Evolutionary conservation across 2,113 vertebrate species (phyloP).

Genomic region (Pomatostomus ruficeps): DNA sequence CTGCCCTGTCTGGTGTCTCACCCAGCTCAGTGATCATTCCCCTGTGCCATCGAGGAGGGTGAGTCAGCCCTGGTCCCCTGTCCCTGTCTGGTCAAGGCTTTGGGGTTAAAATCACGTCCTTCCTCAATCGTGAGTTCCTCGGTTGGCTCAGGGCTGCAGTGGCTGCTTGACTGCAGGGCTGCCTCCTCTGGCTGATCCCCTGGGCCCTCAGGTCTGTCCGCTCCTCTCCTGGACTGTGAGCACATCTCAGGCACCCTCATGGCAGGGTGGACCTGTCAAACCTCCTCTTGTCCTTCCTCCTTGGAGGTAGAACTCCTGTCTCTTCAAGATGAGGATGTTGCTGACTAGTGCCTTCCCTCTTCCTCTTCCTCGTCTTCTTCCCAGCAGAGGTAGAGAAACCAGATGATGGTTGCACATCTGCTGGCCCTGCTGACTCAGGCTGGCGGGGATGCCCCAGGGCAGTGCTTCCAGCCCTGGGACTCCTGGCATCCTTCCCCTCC

Average conservation of each 20-base stretch:
- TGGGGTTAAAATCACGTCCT: neutral
- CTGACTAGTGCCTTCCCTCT: neutral
- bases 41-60: accelerated
- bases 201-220: neutral
- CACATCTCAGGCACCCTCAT: neutral
- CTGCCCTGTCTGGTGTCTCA: neutral
- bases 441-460: neutral
- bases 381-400: neutral
- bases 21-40: neutral
- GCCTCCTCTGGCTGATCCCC: neutral
- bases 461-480: neutral
- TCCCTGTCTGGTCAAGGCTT: neutral
- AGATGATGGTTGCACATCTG: neutral
- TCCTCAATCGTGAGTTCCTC: accelerated
- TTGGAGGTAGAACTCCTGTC: neutral
- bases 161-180: neutral
- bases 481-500: neutral
- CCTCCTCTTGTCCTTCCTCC: neutral
- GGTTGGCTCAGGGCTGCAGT: neutral
- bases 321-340: neutral
- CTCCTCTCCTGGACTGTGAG: neutral
- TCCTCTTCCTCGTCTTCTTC: neutral
- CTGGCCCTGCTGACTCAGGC: neutral
- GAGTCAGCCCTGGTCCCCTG: neutral
- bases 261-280: neutral